Conservation (phyloP, 2,113 vertebrate species). For the Eurypyga helias region DNA sequence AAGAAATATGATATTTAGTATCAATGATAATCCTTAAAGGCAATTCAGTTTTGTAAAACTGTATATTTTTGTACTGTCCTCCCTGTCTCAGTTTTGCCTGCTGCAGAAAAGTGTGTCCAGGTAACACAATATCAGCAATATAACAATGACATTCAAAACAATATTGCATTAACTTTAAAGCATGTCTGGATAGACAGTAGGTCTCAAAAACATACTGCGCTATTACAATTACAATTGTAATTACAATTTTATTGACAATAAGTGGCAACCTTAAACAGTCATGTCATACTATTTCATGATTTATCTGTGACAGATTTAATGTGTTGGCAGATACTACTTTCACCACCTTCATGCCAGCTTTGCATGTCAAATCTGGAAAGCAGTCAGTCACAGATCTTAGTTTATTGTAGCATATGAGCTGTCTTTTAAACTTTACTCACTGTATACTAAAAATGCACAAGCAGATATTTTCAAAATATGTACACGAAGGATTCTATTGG, state of each 20-base stretch:
- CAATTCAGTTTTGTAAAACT: neutral
- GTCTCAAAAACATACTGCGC: neutral
- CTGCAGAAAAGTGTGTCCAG: neutral
- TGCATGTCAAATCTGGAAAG: neutral
- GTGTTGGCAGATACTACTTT: neutral
- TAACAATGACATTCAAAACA: neutral
- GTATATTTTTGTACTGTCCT: neutral
- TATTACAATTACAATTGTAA: neutral
- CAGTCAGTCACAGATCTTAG: neutral
- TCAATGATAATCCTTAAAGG: neutral
- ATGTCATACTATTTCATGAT: neutral
- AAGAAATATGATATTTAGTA: neutral
- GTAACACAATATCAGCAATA: neutral
- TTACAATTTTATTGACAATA: neutral
- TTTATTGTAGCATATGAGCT: neutral
- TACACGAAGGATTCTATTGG: neutral
- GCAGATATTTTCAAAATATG: neutral
- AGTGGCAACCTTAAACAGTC: neutral
- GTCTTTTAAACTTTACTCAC: neutral
- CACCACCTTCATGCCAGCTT: neutral
- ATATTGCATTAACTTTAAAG: neutral
- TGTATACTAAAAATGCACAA: neutral
- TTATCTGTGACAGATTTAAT: neutral
- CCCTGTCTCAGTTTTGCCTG: neutral
- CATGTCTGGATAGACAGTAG: neutral